phyloP scores from a whole-genome alignment of 2,113 vertebrate species.

The Corythaeola cristata region DNA sequence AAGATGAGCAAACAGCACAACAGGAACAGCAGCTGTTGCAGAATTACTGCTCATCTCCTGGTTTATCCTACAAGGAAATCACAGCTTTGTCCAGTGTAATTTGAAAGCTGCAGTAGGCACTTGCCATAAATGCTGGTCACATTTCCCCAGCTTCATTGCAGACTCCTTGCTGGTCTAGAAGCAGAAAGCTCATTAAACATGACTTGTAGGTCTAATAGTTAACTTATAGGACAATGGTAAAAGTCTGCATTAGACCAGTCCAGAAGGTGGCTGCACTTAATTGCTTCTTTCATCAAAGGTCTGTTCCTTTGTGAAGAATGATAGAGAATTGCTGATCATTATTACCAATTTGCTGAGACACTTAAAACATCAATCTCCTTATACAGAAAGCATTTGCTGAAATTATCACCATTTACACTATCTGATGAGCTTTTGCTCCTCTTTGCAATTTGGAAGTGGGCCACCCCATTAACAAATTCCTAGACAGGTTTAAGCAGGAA shows the following conservation, averaged over 20 bases:
- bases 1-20: not conserved
- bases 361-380: slow-evolving; percentile 45
- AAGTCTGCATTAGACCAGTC: not conserved
- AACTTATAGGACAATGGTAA: not conserved
- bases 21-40: not conserved
- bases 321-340: slow-evolving; percentile 29
- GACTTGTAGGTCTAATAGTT: not conserved
- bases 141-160: not conserved
- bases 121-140: not conserved
- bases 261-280: slow-evolving; percentile 27
- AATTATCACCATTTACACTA: slow-evolving; percentile 38
- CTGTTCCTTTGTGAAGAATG: not conserved
- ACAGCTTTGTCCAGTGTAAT: not conserved
- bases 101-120: not conserved
- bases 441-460: not conserved
- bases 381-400: slow-evolving; percentile 16
- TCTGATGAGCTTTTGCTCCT: slow-evolving; percentile 25
- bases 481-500: slow-evolving; percentile 11
- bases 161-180: not conserved
- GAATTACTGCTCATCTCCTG: not conserved
- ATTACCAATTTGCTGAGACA: slow-evolving; percentile 42
- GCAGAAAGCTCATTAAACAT: not conserved
- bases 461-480: slow-evolving; percentile 13
- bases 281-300: slow-evolving; percentile 7
- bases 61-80: not conserved